Percentiles rank a stretch among this genome's conserved stretches.
Conservation (phyloP, 2,888 invertebrate species). For the Xestia xanthographa region DNA sequence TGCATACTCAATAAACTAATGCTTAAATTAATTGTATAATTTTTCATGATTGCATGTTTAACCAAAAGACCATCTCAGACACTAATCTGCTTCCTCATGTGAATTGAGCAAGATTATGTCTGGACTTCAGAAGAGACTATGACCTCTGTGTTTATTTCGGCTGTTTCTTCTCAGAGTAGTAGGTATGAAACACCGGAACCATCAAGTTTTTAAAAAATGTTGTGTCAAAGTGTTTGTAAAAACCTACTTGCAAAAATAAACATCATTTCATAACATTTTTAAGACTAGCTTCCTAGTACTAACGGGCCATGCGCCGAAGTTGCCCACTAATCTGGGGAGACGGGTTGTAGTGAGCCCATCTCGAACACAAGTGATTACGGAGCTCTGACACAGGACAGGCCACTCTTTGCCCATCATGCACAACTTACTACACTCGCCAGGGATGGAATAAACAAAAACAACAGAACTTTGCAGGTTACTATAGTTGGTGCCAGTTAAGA, state of each 20-base stretch:
- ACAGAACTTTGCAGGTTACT: background rate
- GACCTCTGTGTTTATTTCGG: no score
- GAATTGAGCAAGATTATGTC: no score
- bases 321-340: background rate
- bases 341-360: background rate
- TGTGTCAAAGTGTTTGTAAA: no score
- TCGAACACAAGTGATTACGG: background rate
- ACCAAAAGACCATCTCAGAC: no score
- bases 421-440: background rate
- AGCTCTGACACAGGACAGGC: background rate
- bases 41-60: background rate
- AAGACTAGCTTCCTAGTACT: background rate
- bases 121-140: no score
- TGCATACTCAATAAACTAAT: background rate
- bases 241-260: no score
- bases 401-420: background rate
- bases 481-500: no score
- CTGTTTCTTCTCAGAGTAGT: no score
- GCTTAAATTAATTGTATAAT: background rate
- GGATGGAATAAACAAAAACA: background rate
- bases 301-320: background rate
- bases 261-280: no score
- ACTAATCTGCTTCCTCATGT: no score
- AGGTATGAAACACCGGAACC: no score
- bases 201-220: no score